Percentiles rank a stretch among this genome's conserved stretches.
Evolutionary conservation across 2,797 vertebrate genomes (phyloP).

Genomic region (Melanotaenia trifasciata): DNA sequence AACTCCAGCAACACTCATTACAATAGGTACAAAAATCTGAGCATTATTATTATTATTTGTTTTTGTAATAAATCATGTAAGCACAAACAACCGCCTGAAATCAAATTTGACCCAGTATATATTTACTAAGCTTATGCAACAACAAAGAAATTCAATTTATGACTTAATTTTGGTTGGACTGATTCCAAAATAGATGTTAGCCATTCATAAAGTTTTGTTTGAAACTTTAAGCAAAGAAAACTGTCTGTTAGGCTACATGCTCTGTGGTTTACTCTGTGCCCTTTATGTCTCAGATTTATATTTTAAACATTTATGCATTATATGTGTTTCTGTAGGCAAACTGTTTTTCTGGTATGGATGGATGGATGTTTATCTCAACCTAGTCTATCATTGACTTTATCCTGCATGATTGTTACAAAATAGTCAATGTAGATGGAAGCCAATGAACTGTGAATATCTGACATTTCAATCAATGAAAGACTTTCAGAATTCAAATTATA

Average conservation of each 20-base stretch:
- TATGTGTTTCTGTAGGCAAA: neutral
- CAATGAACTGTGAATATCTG: constrained; percentile 11
- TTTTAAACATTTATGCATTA: neutral
- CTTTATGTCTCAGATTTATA: neutral
- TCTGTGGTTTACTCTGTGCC: neutral
- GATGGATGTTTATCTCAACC: constrained; percentile 16
- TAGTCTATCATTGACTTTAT: constrained; percentile 20
- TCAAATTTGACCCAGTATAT: too few relatives aligned
- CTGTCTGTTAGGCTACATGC: neutral
- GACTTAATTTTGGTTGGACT: neutral
- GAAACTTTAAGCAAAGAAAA: neutral
- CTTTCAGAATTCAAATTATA: constrained; percentile 22
- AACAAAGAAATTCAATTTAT: neutral
- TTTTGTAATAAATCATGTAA: too few relatives aligned
- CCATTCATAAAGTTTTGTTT: neutral
- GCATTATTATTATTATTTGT: too few relatives aligned
- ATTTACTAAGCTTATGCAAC: too few relatives aligned
- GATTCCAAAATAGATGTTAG: neutral
- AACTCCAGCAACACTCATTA: too few relatives aligned
- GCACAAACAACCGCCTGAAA: too few relatives aligned
- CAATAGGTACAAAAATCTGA: too few relatives aligned
- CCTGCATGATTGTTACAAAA: constrained; percentile 29
- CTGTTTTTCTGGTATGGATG: neutral
- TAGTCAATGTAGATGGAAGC: constrained; percentile 6
- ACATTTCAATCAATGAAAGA: constrained; percentile 33